Percentiles rank a stretch among this genome's conserved stretches.
Evolutionary conservation across 2,888 invertebrate genomes (phyloP).

Genomic region (Limnephilus auricula): DNA sequence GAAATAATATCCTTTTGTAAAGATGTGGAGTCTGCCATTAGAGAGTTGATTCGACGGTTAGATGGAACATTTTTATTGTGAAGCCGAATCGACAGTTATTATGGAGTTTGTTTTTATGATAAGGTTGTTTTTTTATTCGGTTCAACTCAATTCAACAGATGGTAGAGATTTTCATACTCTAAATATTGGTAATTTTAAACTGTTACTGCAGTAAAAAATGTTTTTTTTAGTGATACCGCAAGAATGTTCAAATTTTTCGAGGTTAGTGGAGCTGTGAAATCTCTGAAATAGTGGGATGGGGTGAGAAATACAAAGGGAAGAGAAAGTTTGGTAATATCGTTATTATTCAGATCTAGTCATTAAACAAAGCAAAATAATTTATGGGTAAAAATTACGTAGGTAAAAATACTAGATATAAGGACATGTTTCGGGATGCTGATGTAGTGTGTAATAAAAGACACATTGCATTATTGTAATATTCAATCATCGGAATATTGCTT

Average conservation of each 20-base stretch:
- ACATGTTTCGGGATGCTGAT: background rate
- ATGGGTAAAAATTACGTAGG: too few species aligned
- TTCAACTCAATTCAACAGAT: too few species aligned
- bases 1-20: conserved; percentile 8
- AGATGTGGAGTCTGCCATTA: background rate
- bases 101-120: background rate
- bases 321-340: background rate
- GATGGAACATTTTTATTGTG: background rate
- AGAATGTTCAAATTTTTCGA: background rate
- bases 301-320: background rate
- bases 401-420: too few species aligned
- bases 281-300: too few species aligned
- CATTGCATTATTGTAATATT: too few species aligned
- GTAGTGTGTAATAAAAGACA: background rate
- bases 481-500: background rate
- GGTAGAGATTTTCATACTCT: too few species aligned
- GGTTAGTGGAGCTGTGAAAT: background rate
- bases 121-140: too few species aligned
- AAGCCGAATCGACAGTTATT: background rate
- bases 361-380: background rate
- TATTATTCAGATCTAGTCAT: background rate
- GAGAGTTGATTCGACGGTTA: background rate
- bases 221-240: too few species aligned
- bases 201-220: too few species aligned
- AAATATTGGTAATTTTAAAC: too few species aligned